Percentiles rank a stretch among this genome's conserved stretches.
Evolutionary conservation across 1,140 invertebrate species (phyloP).

Genomic region (Callitettix versicolor): DNA sequence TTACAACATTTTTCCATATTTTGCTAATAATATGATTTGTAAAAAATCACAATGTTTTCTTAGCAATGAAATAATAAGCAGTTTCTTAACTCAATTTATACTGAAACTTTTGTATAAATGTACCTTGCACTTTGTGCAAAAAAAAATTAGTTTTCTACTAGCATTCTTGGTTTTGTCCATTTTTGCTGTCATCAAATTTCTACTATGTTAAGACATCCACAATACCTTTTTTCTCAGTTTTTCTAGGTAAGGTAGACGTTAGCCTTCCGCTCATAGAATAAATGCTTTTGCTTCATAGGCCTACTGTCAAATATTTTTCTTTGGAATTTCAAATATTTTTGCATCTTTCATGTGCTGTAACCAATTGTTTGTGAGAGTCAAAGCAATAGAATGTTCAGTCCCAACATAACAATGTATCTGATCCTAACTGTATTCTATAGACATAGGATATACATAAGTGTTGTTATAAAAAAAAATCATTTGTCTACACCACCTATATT

Average conservation of each 20-base stretch:
- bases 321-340: neutral
- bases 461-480: slow-evolving; percentile 23
- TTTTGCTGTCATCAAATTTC: slow-evolving; percentile 5
- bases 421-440: slow-evolving; percentile 18
- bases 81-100: too few species aligned
- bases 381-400: slow-evolving; percentile 16
- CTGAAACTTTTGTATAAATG: too few species aligned
- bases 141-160: too few species aligned
- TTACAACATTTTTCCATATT: too few species aligned
- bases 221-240: too few species aligned
- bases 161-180: too few species aligned
- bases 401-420: slow-evolving; percentile 16
- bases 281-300: slow-evolving; percentile 9
- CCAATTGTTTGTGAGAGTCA: slow-evolving; percentile 15
- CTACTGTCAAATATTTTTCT: neutral
- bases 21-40: too few species aligned
- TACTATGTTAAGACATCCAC: too few species aligned
- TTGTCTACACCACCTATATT: slow-evolving; percentile 34
- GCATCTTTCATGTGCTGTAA: slow-evolving; percentile 16
- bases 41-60: too few species aligned
- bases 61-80: too few species aligned
- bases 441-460: too few species aligned
- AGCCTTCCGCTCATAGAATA: slow-evolving; percentile 8
- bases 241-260: neutral
- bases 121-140: too few species aligned